phyloP scores from a whole-genome alignment of 2,797 vertebrate genomes.

The Loriculus beryllinus region DNA sequence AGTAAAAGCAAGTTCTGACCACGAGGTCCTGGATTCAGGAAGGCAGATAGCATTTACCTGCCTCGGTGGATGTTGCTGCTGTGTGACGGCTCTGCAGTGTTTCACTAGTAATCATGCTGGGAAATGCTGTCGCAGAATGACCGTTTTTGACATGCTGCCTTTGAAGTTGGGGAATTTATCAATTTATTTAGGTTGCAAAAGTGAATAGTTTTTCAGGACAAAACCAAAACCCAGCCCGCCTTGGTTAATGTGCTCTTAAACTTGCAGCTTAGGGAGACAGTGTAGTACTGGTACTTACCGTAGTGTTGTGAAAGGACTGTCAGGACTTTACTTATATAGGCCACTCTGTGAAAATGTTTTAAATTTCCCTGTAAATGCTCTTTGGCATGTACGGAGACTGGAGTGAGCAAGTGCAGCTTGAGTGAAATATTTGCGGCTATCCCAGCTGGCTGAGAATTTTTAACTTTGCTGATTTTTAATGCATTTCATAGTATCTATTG shows the following conservation, averaged over 20 bases:
- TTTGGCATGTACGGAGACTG: not conserved
- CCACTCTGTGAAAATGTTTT: not conserved
- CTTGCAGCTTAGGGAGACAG: not conserved
- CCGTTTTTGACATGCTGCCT: not conserved
- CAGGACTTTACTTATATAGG: not conserved
- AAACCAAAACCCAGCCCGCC: not conserved
- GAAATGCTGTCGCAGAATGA: not conserved
- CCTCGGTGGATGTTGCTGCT: not conserved
- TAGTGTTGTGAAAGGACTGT: not conserved
- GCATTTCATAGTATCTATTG: not conserved
- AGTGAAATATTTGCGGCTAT: not conserved
- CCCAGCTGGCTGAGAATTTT: not conserved
- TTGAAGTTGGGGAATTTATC: not conserved
- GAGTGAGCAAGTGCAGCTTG: not conserved
- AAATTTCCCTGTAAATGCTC: not conserved
- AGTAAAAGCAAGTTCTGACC: not conserved
- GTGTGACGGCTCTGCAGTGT: not conserved
- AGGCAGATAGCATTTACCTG: not conserved
- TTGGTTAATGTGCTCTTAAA: not conserved
- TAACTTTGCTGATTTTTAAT: not conserved
- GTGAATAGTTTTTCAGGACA: not conserved
- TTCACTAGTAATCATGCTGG: not conserved
- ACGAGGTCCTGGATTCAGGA: not conserved
- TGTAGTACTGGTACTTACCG: not conserved
- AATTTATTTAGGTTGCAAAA: not conserved